Evolutionary conservation across 1,140 invertebrate genomes (phyloP).

Genomic region (Papilio glaucus): DNA sequence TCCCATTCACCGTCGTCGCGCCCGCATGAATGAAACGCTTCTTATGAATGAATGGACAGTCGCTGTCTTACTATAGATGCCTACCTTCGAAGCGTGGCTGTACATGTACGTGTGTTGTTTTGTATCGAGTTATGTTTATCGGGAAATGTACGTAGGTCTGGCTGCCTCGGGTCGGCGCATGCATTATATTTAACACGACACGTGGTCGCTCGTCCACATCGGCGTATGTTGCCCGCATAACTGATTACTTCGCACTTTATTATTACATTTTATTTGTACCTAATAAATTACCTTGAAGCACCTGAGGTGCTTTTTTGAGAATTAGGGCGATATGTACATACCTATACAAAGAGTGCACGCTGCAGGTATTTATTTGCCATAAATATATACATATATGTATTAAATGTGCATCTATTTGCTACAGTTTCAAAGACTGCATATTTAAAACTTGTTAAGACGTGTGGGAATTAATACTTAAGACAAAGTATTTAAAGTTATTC

Average conservation of each 20-base stretch:
- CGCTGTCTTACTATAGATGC: slow-evolving; percentile 77
- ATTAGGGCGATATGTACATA: too few relatives aligned
- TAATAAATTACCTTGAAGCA: background rate
- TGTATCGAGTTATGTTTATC: slow-evolving; percentile 63
- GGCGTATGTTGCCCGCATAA: slow-evolving; percentile 38
- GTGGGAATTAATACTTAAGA: too few relatives aligned
- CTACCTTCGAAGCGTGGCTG: slow-evolving; percentile 49
- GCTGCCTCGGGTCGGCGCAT: slow-evolving; percentile 8
- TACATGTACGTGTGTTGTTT: slow-evolving; percentile 54
- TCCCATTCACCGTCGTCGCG: slow-evolving; percentile 75
- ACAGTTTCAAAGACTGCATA: too few relatives aligned
- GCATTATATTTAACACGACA: slow-evolving; percentile 50
- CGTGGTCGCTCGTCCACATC: slow-evolving; percentile 62
- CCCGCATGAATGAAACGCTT: slow-evolving; percentile 79
- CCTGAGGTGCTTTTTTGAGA: background rate
- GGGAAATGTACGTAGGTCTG: slow-evolving; percentile 55
- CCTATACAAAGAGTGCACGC: too few relatives aligned
- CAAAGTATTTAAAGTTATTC: too few relatives aligned
- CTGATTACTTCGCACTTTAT: background rate
- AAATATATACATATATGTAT: too few relatives aligned
- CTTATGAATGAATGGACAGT: slow-evolving; percentile 82
- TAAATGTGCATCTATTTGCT: too few relatives aligned
- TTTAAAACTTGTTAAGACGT: too few relatives aligned
- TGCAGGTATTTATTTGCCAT: too few relatives aligned
- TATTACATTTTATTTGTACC: background rate